These are phyloP conservation scores for Phymastichus coffea DNA, from an alignment of 1,140 invertebrate species.

Conservation along the genomic window DNA sequence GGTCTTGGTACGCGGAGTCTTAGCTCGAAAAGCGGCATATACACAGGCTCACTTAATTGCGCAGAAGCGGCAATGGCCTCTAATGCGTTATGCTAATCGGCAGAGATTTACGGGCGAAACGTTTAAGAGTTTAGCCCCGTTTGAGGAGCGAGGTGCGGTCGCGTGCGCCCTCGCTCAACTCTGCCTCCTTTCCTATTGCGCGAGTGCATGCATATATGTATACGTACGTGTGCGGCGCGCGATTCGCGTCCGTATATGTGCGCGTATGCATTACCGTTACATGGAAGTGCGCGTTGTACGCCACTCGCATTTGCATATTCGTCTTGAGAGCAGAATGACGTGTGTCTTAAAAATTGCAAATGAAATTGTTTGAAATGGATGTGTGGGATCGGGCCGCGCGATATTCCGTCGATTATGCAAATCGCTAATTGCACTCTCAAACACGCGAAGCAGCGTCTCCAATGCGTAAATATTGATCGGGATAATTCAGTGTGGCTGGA, in stretches of 20 bases:
- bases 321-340: too few relatives aligned
- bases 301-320: not conserved
- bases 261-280: not conserved
- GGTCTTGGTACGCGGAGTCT: too few relatives aligned
- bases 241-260: too few relatives aligned
- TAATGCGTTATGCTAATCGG: conserved; percentile 44
- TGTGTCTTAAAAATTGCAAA: too few relatives aligned
- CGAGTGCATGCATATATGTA: not conserved
- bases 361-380: too few relatives aligned
- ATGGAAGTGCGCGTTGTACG: not conserved
- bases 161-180: not conserved
- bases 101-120: conserved; percentile 35
- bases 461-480: too few relatives aligned
- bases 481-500: too few relatives aligned
- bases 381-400: too few relatives aligned
- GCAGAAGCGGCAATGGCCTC: conserved; percentile 37
- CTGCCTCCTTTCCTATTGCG: not conserved
- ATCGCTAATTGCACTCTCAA: too few relatives aligned
- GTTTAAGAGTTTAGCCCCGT: conserved; percentile 36
- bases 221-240: not conserved
- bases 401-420: too few relatives aligned
- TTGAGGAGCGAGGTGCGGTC: conserved; percentile 21
- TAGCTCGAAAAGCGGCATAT: conserved; percentile 34
- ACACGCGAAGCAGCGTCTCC: too few relatives aligned
- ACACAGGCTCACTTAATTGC: conserved; percentile 45